A percentile compares a stretch with the other conserved stretches of the same genome.
These are phyloP conservation scores for Ephestia elutella DNA, from an alignment of 1,140 invertebrate species.

Conservation along the genomic window DNA sequence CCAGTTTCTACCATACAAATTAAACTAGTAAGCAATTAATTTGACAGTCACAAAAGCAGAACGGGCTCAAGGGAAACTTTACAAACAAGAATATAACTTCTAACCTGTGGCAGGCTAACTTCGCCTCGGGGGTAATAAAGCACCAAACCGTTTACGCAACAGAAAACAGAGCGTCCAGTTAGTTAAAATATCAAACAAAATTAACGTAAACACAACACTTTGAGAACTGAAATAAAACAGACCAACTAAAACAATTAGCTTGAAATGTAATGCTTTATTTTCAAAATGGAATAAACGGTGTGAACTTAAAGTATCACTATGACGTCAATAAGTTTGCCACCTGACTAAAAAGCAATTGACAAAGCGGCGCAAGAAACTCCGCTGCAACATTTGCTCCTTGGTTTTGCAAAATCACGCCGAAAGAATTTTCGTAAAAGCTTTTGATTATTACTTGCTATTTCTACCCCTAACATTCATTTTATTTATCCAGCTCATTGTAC, in stretches of 20 bases:
- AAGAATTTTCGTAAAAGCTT: not conserved
- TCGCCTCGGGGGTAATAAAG: not conserved
- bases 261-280: too few relatives aligned
- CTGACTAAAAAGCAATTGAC: too few relatives aligned
- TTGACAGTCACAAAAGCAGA: not conserved
- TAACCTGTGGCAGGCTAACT: not conserved
- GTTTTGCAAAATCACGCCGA: not conserved
- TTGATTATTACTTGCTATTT: too few relatives aligned
- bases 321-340: too few relatives aligned
- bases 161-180: not conserved
- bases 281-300: too few relatives aligned
- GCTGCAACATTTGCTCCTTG: too few relatives aligned
- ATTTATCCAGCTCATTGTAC: not conserved
- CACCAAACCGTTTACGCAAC: not conserved
- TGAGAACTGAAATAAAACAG: not conserved
- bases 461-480: not conserved
- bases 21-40: not conserved
- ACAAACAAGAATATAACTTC: not conserved
- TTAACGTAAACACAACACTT: not conserved
- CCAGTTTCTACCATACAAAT: too few relatives aligned
- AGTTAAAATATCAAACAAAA: not conserved
- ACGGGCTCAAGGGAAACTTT: not conserved
- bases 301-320: too few relatives aligned
- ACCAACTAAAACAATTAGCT: not conserved
- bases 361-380: too few relatives aligned